These are phyloP conservation scores for Lagenorhynchus albirostris DNA, from an alignment of 2,113 vertebrate species.

Conservation along the genomic window DNA sequence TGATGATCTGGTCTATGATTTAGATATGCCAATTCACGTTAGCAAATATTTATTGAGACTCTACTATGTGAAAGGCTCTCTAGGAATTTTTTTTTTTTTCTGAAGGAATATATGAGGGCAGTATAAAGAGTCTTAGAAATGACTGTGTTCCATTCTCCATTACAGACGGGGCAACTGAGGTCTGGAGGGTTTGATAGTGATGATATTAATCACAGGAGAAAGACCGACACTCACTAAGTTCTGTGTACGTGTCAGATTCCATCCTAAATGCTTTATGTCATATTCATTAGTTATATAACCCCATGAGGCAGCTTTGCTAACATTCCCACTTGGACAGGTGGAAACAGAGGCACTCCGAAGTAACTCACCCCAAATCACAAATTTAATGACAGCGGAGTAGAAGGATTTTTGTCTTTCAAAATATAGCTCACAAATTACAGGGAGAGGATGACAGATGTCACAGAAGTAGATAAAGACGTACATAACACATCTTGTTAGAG, in stretches of 20 bases:
- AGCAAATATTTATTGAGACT: constrained; percentile 19
- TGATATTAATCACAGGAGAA: neutral
- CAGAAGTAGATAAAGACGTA: neutral
- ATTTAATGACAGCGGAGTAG: neutral
- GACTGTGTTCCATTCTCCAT: neutral
- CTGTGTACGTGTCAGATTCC: neutral
- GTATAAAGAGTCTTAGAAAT: neutral
- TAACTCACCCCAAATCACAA: neutral
- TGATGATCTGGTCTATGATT: neutral
- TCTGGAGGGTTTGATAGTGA: neutral
- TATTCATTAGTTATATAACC: neutral
- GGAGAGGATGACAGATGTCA: neutral
- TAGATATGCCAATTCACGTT: constrained; percentile 16
- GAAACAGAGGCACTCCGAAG: neutral
- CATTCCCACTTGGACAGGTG: neutral
- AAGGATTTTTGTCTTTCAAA: neutral
- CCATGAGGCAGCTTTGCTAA: neutral
- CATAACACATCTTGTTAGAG: neutral
- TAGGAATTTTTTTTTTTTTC: neutral
- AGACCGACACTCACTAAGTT: neutral
- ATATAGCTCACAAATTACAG: neutral
- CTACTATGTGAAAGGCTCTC: neutral
- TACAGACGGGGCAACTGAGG: neutral
- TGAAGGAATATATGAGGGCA: neutral
- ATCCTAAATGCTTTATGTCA: neutral